Base-by-base conservation (phyloP, 2,113 vertebrate genomes). In the Melanostigma gelatinosum region DNA sequence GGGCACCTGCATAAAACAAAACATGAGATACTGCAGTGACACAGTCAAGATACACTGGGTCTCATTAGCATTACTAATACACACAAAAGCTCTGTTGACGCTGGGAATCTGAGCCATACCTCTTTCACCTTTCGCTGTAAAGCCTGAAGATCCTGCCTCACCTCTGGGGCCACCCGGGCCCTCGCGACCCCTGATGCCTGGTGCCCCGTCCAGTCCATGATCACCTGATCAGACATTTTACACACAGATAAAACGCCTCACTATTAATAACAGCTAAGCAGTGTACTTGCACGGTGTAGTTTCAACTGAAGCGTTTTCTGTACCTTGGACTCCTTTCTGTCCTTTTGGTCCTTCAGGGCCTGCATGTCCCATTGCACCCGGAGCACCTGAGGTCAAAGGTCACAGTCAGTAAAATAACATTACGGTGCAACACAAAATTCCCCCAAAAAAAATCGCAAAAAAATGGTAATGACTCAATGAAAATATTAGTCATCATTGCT, bases 111-210 rank as follows among this genome's bases (percentile, higher is more conserved):
- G 63, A 75, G 9, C 0, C 71, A 0, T 88, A 99, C 97, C 97
- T 97, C 89, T 96, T 44, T 99, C 97, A 71, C 98, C 98, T 93
- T 99, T 99, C 76, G 94, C 88, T 94, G 96, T 97, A 88, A 92
- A 86, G 20, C 97, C 96, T 88, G 96, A 72, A 40, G 93, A 88
- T 32, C 97, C 98, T 4, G 96, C 89, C 11, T 98, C 97, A 66
- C 98, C 98, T 36, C 96, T 96, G 18, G 93, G 94, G 5, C 98
- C 98, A 74, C 93, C 58, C 18, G 90, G 87, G 0, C 98, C 98
- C 79, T 98, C 98, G 84, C 96, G 93, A 46, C 97, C 98, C 93
- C 97, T 97, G 73, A 96, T 82, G 58, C 97, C 98, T 80, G 91
- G 87, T 61, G 86, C 91, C 16, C 97, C 98, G 68, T 99, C 98